These are phyloP conservation scores for Halichoerus grypus DNA, from an alignment of 2,113 vertebrate species.

Conservation along the genomic window DNA sequence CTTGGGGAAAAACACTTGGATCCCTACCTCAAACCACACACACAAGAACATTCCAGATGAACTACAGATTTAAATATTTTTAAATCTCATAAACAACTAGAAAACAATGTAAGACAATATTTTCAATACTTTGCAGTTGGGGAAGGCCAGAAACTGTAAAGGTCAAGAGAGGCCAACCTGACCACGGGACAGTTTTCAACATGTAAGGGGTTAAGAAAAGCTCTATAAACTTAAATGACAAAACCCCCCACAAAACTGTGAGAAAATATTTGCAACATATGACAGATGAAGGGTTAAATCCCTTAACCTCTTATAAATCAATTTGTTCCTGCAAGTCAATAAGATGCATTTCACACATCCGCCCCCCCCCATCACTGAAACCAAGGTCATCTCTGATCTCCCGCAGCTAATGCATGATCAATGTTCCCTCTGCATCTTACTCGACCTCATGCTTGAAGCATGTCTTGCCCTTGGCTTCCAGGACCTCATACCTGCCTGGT, in stretches of 20 bases:
- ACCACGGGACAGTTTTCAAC: not conserved
- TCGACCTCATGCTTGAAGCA: not conserved
- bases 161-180: not conserved
- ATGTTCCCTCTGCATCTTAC: not conserved
- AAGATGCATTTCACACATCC: not conserved
- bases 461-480: not conserved
- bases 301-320: constrained; percentile 21
- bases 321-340: not conserved
- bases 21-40: constrained; percentile 54
- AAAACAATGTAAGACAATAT: not conserved
- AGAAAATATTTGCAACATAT: not conserved
- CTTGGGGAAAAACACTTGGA: not conserved
- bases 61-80: not conserved
- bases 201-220: not conserved
- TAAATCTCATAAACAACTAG: not conserved
- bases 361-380: not conserved
- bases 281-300: not conserved
- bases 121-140: not conserved
- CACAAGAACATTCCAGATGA: not conserved
- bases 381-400: not conserved
- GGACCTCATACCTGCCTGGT: not conserved
- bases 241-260: not conserved
- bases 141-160: not conserved
- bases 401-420: not conserved
- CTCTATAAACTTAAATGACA: not conserved